Conservation (phyloP, 2,113 vertebrate genomes). For the Amia ocellicauda region DNA sequence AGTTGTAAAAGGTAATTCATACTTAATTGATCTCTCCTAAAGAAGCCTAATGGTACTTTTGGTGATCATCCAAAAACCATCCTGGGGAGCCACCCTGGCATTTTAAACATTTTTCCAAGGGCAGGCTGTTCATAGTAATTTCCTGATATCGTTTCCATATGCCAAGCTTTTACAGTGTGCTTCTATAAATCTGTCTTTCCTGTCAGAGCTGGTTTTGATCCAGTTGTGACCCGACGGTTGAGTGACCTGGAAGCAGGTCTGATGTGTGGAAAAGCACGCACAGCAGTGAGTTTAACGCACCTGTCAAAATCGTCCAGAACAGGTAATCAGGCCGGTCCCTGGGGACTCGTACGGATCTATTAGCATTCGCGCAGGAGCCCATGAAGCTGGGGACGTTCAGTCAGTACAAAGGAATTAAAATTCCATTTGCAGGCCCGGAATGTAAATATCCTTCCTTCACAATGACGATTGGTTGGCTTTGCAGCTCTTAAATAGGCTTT, state of each 20-base stretch:
- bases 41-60: slow-evolving; percentile 63
- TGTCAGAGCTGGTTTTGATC: slow-evolving; percentile 43
- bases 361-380: slow-evolving; percentile 52
- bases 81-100: slow-evolving; percentile 42
- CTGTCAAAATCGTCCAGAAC: slow-evolving; percentile 57
- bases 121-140: slow-evolving; percentile 52
- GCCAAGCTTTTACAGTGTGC: slow-evolving; percentile 17
- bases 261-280: slow-evolving; percentile 36
- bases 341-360: slow-evolving; percentile 52
- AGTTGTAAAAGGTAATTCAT: slow-evolving; percentile 45
- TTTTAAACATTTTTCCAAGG: slow-evolving; percentile 49
- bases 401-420: slow-evolving; percentile 45
- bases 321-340: slow-evolving; percentile 56
- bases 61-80: slow-evolving; percentile 56
- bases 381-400: slow-evolving; percentile 38
- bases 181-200: slow-evolving; percentile 35
- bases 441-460: slow-evolving; percentile 57
- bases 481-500: slow-evolving; percentile 52
- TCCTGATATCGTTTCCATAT: slow-evolving; percentile 26
- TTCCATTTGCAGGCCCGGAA: slow-evolving; percentile 47
- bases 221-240: slow-evolving; percentile 25
- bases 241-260: not conserved
- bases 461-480: slow-evolving; percentile 50
- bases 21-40: slow-evolving; percentile 57
- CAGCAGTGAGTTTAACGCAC: slow-evolving; percentile 48